phyloP scores from a whole-genome alignment of 2,113 vertebrate species.

The Castor canadensis region DNA sequence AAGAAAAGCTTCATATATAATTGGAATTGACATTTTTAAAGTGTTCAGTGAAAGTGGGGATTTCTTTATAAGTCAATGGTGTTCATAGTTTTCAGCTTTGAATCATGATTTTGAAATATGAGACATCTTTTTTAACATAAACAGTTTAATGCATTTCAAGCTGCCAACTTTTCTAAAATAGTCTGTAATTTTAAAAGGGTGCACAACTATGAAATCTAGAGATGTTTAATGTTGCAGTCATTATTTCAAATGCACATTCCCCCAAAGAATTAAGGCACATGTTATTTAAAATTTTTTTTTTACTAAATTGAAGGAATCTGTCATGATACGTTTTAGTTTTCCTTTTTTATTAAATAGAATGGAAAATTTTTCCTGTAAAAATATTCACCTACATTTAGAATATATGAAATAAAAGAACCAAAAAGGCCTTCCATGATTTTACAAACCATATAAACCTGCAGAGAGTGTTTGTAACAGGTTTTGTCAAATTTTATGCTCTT shows the following conservation, averaged over 20 bases:
- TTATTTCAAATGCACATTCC: not conserved
- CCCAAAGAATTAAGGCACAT: not conserved
- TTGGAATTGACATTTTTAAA: not conserved
- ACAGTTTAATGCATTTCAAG: not conserved
- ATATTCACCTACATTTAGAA: not conserved
- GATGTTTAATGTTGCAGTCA: not conserved
- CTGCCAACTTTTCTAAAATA: not conserved
- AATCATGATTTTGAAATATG: not conserved
- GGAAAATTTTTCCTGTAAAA: not conserved
- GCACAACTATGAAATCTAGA: not conserved
- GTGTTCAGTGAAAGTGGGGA: not conserved
- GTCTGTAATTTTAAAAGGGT: not conserved
- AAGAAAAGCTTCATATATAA: not conserved
- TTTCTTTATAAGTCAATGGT: not conserved
- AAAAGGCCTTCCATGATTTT: not conserved
- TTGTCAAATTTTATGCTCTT: not conserved
- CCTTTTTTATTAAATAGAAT: not conserved
- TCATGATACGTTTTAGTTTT: not conserved
- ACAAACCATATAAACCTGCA: not conserved
- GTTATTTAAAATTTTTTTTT: not conserved
- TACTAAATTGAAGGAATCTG: not conserved
- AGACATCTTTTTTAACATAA: constrained; percentile 20
- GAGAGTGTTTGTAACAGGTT: not conserved
- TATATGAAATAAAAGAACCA: not conserved
- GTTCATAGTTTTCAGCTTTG: not conserved